Base-by-base conservation (phyloP, 1,140 invertebrate species). In the Cotesia glomerata region DNA sequence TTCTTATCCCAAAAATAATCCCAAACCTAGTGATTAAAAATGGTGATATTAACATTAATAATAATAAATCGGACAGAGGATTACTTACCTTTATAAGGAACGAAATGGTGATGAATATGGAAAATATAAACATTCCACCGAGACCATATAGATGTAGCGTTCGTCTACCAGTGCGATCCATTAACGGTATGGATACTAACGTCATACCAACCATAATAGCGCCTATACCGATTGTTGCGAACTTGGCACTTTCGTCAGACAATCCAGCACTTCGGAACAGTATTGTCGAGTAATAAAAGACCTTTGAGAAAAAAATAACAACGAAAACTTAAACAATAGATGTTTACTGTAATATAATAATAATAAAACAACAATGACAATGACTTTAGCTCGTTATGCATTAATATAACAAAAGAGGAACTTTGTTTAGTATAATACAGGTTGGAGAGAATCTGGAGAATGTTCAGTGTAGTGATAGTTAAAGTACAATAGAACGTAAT, bases 171-270 rank as follows among this genome's bases (percentile, higher is more conserved):
- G 95, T 95, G 83, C 95, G 90, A 87, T 98, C 97, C 94, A 98
- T 99, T 65, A 99, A 88, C 3, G 96, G 97, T 81, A 99, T 94
- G 59, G 97, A 98, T 54, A 98, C 93, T 69, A 99, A 87, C 3
- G 98, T 99, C 95, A 98, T 97, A 62, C 92, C 89, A 32, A 99
- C 97, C 94, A 99, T 99, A 78, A 99, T 97, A 61, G 93, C 92
- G 66, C 97, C 97, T 76, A 99, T 98, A 74, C 97, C 97, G 86
- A 99, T 97, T 34, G 97, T 99, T 35, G 97, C 96, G 81, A 95
- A 95, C 87, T 95, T 95, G 72, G 94, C 94, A 78, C 91, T 93
- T 82, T 95, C 92, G 64, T 95, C 92, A 26, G 92, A 91, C 75
- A 99, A 87, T 61, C 97, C 97, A 54, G 97, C 96, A 78, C 91